Evolutionary conservation across 2,888 invertebrate species (phyloP).

Genomic region (Plebejus anna): DNA sequence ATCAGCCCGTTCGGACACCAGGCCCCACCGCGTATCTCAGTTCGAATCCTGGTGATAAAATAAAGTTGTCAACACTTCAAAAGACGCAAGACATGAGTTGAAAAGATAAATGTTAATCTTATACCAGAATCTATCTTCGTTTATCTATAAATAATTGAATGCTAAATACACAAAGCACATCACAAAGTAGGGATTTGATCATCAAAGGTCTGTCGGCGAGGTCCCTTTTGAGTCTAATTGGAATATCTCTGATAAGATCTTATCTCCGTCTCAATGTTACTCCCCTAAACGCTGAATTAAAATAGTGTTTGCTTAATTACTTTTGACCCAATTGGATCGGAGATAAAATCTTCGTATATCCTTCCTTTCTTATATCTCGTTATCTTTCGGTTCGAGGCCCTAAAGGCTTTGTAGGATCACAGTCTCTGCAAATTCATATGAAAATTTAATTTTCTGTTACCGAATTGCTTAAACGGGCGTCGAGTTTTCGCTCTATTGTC

Average conservation of each 20-base stretch:
- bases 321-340: constrained; percentile 64
- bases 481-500: constrained; percentile 70
- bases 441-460: constrained; percentile 75
- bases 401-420: constrained; percentile 69
- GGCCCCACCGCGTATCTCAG: constrained; percentile 92
- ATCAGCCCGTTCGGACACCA: constrained; percentile 95
- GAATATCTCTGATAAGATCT: constrained; percentile 66
- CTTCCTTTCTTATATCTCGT: constrained; percentile 65
- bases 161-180: background rate
- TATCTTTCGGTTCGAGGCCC: constrained; percentile 61
- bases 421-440: constrained; percentile 66
- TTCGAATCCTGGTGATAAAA: constrained; percentile 83
- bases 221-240: constrained; percentile 52
- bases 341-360: constrained; percentile 61
- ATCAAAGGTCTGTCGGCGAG: constrained; percentile 38
- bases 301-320: constrained; percentile 62
- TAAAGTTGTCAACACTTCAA: background rate
- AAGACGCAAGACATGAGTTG: background rate
- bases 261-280: constrained; percentile 52
- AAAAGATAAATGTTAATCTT: background rate
- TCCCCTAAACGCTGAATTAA: constrained; percentile 67
- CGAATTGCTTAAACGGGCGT: constrained; percentile 66
- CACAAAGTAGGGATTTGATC: background rate
- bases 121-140: background rate
- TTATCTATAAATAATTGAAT: background rate